Conservation (phyloP, 2,888 invertebrate species). For the Hyalella azteca region DNA sequence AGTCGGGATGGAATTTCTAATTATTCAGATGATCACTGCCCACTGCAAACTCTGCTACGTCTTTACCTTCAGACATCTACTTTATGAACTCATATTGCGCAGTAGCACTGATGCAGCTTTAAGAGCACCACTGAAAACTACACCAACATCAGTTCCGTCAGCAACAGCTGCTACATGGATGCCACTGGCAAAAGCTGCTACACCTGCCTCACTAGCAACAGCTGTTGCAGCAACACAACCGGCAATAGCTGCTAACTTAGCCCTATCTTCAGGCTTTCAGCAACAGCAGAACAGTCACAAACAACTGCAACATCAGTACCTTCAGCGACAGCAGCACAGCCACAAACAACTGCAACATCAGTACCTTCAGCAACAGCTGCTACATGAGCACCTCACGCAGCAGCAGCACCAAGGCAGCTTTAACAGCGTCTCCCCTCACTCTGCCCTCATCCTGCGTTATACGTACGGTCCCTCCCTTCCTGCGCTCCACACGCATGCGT, state of each 20-base stretch:
- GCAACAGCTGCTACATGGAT: not conserved
- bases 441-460: not conserved
- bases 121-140: not conserved
- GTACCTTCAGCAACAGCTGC: constrained; percentile 20
- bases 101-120: too few species aligned
- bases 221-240: not conserved
- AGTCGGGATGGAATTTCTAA: too few species aligned
- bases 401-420: constrained; percentile 24
- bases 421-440: constrained; percentile 1
- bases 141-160: not conserved
- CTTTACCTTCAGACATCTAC: too few species aligned
- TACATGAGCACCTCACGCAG: not conserved
- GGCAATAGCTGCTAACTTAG: not conserved
- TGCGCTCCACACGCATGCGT: not conserved
- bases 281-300: not conserved
- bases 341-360: constrained; percentile 1
- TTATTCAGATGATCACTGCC: too few species aligned
- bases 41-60: too few species aligned
- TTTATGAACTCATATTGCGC: too few species aligned
- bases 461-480: not conserved
- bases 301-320: constrained; percentile 7
- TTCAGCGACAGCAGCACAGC: not conserved
- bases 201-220: not conserved
- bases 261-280: not conserved
- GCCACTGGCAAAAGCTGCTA: not conserved